Evolutionary conservation across 2,113 vertebrate genomes (phyloP).

Genomic region (Hoplias malabaricus): DNA sequence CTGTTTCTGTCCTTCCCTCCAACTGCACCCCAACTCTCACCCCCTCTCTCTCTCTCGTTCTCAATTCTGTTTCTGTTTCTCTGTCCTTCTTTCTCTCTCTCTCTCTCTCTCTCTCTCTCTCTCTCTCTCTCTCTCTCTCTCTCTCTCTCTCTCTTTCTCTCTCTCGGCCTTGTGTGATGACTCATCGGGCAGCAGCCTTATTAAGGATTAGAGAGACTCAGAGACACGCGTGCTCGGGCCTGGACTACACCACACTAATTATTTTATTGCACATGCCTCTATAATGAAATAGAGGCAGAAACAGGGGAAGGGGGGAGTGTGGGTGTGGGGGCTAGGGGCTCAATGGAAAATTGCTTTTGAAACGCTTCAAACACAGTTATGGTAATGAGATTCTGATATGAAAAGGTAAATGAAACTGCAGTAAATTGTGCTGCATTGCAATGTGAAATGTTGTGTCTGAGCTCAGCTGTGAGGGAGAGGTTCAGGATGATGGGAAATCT

Average conservation of each 20-base stretch:
- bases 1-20: constrained; percentile 52
- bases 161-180: constrained; percentile 76
- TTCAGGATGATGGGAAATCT: not conserved
- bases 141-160: constrained; percentile 74
- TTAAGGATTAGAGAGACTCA: constrained; percentile 77
- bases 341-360: constrained; percentile 60
- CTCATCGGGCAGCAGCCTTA: constrained; percentile 71
- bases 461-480: not conserved
- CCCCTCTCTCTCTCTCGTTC: not conserved
- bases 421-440: constrained; percentile 26
- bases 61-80: not conserved
- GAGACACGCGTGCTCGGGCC: constrained; percentile 71
- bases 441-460: constrained; percentile 34
- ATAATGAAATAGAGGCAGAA: constrained; percentile 62
- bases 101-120: constrained; percentile 68
- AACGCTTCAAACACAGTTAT: constrained; percentile 53
- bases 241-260: constrained; percentile 65
- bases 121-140: constrained; percentile 54
- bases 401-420: constrained; percentile 42
- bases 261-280: constrained; percentile 74
- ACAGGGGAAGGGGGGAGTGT: constrained; percentile 41
- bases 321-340: too few species aligned
- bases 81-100: not conserved
- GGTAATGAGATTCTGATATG: constrained; percentile 41
- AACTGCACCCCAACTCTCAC: constrained; percentile 52